Evolutionary conservation across 2,888 invertebrate genomes (phyloP), one percentile per base, ranked within the genome.

Genomic region (Mimachlamys varia): DNA sequence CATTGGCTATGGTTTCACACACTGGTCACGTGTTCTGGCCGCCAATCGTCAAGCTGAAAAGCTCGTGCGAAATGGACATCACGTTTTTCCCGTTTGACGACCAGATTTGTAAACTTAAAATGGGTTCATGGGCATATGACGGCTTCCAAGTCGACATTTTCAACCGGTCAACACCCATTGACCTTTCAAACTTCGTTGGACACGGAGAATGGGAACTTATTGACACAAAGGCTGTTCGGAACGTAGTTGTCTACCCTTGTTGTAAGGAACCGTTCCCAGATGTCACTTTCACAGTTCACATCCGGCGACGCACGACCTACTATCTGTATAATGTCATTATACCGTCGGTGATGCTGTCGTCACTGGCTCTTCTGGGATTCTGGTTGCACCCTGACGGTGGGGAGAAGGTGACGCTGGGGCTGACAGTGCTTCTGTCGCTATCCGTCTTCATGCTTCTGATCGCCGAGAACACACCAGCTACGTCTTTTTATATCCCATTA

Each of bases 211-310:
- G 96, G 96, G 94, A 95, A 89, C 91, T 96, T 33, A 92, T 96
- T 27, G 93, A 93, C 58, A 95, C 96, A 2, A 92, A 92, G 33
- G 95, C 95, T n/a, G 90, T 95, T 44, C 93, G 96, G 1, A 96
- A 96, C 92, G 96, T 96, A 10, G 95, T 96, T 22, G 94, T 92
- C 50, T 96, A 96, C 91, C 95, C 95, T 0, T 96, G 96, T 93
- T 96, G 96, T 89, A 93, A 94, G 0, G 96, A 96, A 89, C 96
- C 96, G 0, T 96, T 96, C 91, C 96, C 96, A n/a, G 96, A 96
- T 92, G 96, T 96, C 55, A 97, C 97, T 10, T 97, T 97, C 92
- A 97, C 96, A 89, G 95, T 97, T 58, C 97, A 97, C 92, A 97
- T 97, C 88, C 96, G 97, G 13, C 94, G 97, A 15, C 97, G 97